Percentiles rank a stretch among this genome's conserved stretches.
Evolutionary conservation across 2,888 invertebrate species (phyloP).

Genomic region (Dasysyrphus tricinctus): DNA sequence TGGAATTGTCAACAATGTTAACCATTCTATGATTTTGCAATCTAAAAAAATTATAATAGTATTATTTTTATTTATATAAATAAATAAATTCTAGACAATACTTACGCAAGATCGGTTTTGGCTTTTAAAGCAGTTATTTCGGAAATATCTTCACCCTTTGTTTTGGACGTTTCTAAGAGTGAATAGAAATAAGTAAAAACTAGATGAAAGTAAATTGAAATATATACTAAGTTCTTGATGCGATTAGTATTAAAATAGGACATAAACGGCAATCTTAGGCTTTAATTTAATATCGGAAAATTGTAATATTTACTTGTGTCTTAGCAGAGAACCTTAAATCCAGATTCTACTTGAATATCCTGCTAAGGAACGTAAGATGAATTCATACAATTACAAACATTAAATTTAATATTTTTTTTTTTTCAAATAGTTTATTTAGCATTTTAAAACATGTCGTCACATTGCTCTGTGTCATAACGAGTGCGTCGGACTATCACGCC

Average conservation of each 20-base stretch:
- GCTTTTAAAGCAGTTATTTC: slow-evolving; percentile 63
- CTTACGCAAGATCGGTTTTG: slow-evolving; percentile 74
- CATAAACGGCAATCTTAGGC: not conserved
- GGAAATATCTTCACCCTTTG: slow-evolving; percentile 66
- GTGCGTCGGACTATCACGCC: too few species aligned
- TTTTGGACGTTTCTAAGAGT: slow-evolving; percentile 70
- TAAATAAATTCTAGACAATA: not conserved
- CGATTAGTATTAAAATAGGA: slow-evolving; percentile 10
- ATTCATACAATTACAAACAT: too few species aligned
- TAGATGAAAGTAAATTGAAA: slow-evolving; percentile 71
- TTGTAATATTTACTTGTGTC: not conserved
- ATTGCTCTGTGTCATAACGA: too few species aligned
- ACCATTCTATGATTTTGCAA: slow-evolving; percentile 82
- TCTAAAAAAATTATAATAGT: slow-evolving; percentile 58
- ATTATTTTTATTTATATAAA: not conserved
- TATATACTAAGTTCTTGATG: slow-evolving; percentile 27
- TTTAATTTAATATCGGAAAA: not conserved
- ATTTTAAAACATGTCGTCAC: too few species aligned
- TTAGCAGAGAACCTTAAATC: not conserved
- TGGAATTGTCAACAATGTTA: slow-evolving; percentile 82
- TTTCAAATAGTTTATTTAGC: too few species aligned
- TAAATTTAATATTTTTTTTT: too few species aligned
- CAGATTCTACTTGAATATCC: too few species aligned
- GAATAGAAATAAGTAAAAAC: slow-evolving; percentile 69
- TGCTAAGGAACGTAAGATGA: too few species aligned